These are phyloP conservation scores for Melipona beecheii DNA, from an alignment of 2,888 invertebrate genomes.

Conservation along the genomic window DNA sequence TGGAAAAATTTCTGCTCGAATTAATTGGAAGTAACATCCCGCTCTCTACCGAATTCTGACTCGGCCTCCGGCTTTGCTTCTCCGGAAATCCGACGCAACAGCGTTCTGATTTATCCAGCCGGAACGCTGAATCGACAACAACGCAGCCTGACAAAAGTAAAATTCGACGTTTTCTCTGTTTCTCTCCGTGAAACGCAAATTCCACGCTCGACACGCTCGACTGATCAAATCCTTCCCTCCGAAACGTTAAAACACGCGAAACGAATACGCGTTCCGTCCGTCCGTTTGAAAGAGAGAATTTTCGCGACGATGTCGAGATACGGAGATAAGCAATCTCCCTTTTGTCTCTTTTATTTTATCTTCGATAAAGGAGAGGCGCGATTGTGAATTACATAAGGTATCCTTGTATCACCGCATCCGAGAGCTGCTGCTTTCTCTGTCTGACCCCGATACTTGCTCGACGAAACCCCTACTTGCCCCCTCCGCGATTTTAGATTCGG, in stretches of 20 bases:
- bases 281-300: neutral
- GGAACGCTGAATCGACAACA: neutral
- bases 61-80: neutral
- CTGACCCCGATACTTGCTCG: constrained; percentile 79
- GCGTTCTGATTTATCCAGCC: neutral
- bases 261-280: neutral
- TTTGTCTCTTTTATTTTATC: too few relatives aligned
- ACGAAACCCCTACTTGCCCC: constrained; percentile 59
- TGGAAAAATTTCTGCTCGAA: constrained; percentile 6
- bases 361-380: constrained; percentile 66
- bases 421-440: constrained; percentile 80
- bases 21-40: neutral
- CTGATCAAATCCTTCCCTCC: neutral
- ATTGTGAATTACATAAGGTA: constrained; percentile 79
- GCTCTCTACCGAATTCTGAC: neutral
- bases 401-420: constrained; percentile 75
- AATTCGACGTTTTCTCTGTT: neutral
- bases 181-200: neutral
- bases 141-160: neutral
- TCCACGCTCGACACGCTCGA: neutral
- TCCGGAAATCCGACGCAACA: neutral
- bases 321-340: constrained; percentile 53
- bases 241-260: neutral
- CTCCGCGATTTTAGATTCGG: constrained; percentile 12
- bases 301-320: neutral